Conservation (phyloP, 2,888 invertebrate species). For the Oeneis ivallda region DNA sequence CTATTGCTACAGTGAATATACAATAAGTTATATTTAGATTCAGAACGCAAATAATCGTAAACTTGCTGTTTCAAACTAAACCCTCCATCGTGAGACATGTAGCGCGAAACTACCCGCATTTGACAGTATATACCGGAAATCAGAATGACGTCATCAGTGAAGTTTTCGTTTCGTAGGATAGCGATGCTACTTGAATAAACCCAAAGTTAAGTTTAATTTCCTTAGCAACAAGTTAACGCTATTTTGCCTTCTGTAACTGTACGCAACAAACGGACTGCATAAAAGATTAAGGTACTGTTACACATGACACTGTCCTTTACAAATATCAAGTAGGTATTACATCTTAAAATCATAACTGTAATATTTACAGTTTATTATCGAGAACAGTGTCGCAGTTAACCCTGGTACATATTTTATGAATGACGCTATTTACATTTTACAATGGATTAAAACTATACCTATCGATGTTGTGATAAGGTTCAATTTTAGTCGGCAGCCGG, state of each 20-base stretch:
- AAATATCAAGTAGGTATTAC: constrained; percentile 3
- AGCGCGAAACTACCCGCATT: too few relatives aligned
- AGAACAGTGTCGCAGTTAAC: constrained; percentile 18
- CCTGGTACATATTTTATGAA: constrained; percentile 20
- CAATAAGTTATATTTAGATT: constrained; percentile 27
- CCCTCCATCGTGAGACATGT: neutral
- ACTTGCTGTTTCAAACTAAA: constrained; percentile 8
- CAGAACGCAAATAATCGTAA: constrained; percentile 15
- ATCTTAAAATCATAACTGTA: neutral
- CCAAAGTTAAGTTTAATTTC: neutral
- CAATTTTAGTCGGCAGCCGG: constrained; percentile 17
- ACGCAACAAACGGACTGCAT: constrained; percentile 22
- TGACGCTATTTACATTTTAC: constrained; percentile 28
- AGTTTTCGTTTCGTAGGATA: too few relatives aligned
- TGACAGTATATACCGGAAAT: too few relatives aligned
- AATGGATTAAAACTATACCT: constrained; percentile 27
- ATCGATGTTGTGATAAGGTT: constrained; percentile 30
- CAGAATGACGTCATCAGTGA: too few relatives aligned
- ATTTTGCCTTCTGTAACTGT: constrained; percentile 11
- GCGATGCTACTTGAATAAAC: neutral
- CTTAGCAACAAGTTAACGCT: constrained; percentile 6
- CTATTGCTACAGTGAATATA: constrained; percentile 39
- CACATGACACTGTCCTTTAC: constrained; percentile 10
- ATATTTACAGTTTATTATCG: constrained; percentile 8
- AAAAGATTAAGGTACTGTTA: constrained; percentile 1